Evolutionary conservation across 1,140 invertebrate species (phyloP), one percentile per base, ranked within the genome.

Genomic region (Monochamus saltuarius): DNA sequence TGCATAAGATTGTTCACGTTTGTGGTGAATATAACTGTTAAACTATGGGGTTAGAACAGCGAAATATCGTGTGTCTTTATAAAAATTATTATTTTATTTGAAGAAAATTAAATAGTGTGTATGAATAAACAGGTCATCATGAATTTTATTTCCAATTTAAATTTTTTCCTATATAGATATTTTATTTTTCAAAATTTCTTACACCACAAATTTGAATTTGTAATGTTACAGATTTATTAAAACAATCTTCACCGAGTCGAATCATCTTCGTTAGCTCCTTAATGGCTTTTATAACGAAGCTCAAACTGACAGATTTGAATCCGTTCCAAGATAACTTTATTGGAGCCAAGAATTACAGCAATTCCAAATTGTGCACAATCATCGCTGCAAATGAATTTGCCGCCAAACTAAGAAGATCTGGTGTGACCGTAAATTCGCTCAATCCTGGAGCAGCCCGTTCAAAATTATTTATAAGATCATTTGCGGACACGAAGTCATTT

Each of bases 371-470:
- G 39, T 87, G 87, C 6, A 83, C 87, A 56, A 70, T 86, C 10
- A 75, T 89, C 1, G 89, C 89, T 61, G 83, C 82, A 0, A 80
- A 77, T n/a, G 84, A 87, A 73, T 75, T 90, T 16, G 76, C 79
- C 36, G 73, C 75, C 46, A 76, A 80, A 59, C 65, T 90, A 14
- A 72, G 82, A 80, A 81, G 82, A 80, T 78, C 62, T 14, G 36
- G 19, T 29, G 53, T 59, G 39, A 52, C 54, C 39, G 36, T 16
- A 14, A 57, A 68, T 49, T 29, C 10, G 40, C 16, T 42, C 16
- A 2, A 42, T 42, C 55, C 37, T 11, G 50, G 50, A 37, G 50
- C 19, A 37, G 50, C 17, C 1, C n/a, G 50, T 35, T 36, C 50
- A 11, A 36, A 6, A n/a, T 39, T 52, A 11, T 52, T 7, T n/a